phyloP scores from a whole-genome alignment of 2,888 invertebrate genomes.

The Agriotes lineatus region DNA sequence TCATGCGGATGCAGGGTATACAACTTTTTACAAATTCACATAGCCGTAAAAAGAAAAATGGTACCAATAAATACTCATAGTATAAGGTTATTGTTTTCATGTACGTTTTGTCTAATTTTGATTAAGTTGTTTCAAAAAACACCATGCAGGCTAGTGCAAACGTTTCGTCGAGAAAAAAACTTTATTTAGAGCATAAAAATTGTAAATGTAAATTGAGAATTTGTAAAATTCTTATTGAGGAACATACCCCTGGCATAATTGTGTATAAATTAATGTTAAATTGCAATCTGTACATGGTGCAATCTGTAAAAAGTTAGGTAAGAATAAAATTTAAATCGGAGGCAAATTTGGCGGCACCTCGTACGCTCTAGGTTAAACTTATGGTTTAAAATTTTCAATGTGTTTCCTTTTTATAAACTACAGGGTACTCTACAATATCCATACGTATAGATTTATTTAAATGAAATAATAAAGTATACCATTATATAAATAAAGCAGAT shows the following conservation, averaged over 20 bases:
- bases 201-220: conserved; percentile 54
- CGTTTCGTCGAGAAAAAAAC: conserved; percentile 29
- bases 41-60: conserved; percentile 34
- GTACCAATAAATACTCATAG: conserved; percentile 49
- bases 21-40: conserved; percentile 40
- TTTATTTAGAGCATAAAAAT: conserved; percentile 17
- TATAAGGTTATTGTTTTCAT: conserved; percentile 29
- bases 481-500: conserved; percentile 50
- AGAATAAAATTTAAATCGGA: conserved; percentile 52
- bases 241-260: conserved; percentile 66
- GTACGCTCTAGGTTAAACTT: conserved; percentile 55
- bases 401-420: conserved; percentile 49
- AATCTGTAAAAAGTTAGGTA: conserved; percentile 61
- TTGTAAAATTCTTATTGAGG: conserved; percentile 56
- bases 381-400: conserved; percentile 3
- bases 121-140: conserved; percentile 33
- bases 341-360: conserved; percentile 59
- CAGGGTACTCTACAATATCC: conserved; percentile 66
- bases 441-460: conserved; percentile 61
- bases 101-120: conserved; percentile 29
- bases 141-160: conserved; percentile 53
- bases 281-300: conserved; percentile 65
- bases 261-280: conserved; percentile 63
- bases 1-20: conserved; percentile 51
- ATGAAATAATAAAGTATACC: conserved; percentile 56